Conservation (phyloP, 2,888 invertebrate genomes). For the Lepetodrilus schrolli region DNA sequence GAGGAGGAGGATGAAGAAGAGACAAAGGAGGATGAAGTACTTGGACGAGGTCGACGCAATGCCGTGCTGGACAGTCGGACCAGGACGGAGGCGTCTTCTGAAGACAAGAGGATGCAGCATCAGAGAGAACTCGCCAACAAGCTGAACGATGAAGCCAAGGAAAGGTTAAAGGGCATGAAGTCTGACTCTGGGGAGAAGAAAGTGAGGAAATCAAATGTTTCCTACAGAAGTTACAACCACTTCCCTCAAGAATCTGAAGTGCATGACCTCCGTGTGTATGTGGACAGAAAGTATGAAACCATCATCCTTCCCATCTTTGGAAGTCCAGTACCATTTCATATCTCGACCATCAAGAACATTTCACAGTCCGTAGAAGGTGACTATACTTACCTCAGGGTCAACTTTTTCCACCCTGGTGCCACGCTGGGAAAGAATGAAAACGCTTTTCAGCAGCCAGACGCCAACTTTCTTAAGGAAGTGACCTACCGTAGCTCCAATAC, state of each 20-base stretch:
- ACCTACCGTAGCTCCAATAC: conserved; percentile 98
- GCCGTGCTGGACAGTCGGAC: conserved; percentile 95
- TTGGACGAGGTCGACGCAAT: conserved; percentile 86
- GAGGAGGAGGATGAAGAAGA: conserved; percentile 82
- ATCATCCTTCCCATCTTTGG: conserved; percentile 98
- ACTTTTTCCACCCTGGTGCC: conserved; percentile 98
- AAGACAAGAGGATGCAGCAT: conserved; percentile 97
- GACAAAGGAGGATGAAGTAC: conserved; percentile 78
- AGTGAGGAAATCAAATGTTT: conserved; percentile 93
- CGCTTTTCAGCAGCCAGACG: conserved; percentile 93
- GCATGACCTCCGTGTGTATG: conserved; percentile 93
- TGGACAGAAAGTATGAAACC: conserved; percentile 97
- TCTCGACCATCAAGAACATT: conserved; percentile 98
- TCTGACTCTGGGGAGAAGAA: conserved; percentile 72
- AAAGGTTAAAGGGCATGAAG: conserved; percentile 89
- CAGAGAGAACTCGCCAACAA: conserved; percentile 94
- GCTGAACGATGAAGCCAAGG: conserved; percentile 93
- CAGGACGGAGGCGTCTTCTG: conserved; percentile 93
- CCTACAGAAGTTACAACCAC: conserved; percentile 92
- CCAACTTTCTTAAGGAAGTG: conserved; percentile 98
- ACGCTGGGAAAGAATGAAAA: conserved; percentile 94
- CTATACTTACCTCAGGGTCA: conserved; percentile 96
- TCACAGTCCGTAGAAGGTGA: conserved; percentile 99
- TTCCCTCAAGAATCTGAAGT: conserved; percentile 96
- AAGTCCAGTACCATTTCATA: conserved; percentile 96